These are phyloP conservation scores for Gastrophryne carolinensis DNA, from an alignment of 2,797 vertebrate genomes.

Conservation along the genomic window DNA sequence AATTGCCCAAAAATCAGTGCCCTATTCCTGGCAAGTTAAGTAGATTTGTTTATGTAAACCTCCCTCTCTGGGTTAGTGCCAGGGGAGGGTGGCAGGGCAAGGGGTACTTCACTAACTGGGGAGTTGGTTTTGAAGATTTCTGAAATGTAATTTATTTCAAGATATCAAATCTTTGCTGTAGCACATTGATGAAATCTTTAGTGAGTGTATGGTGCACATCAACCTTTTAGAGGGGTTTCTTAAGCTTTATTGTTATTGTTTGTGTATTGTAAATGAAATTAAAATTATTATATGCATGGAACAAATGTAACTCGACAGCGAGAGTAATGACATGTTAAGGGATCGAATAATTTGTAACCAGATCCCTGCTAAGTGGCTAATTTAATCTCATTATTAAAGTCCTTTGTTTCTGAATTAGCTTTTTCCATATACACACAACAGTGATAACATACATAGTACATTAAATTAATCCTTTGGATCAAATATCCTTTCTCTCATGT, in stretches of 20 bases:
- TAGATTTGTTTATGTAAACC: no score
- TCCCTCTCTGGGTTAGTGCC: background rate
- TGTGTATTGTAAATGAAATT: no score
- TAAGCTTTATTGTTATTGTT: background rate
- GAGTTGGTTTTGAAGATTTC: no score
- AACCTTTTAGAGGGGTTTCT: no score
- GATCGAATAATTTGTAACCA: slow-evolving; percentile 26
- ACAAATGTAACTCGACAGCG: background rate
- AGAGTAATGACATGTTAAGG: background rate
- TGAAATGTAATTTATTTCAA: no score
- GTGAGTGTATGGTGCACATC: background rate
- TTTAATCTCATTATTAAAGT: slow-evolving; percentile 29
- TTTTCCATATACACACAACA: slow-evolving; percentile 17
- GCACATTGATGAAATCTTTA: no score
- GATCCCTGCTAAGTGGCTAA: slow-evolving; percentile 9
- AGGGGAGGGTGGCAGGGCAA: background rate
- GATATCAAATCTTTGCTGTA: no score
- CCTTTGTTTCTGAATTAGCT: slow-evolving; percentile 38
- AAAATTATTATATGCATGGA: background rate
- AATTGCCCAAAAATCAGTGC: no score
- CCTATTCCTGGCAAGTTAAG: no score
- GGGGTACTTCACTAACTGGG: no score
- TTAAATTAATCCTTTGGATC: slow-evolving; percentile 45
- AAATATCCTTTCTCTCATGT: slow-evolving; percentile 18
- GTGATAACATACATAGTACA: slow-evolving; percentile 31